Evolutionary conservation across 2,797 vertebrate species (phyloP), one percentile per base, ranked within the genome.

Genomic region (Micromesistius poutassou): DNA sequence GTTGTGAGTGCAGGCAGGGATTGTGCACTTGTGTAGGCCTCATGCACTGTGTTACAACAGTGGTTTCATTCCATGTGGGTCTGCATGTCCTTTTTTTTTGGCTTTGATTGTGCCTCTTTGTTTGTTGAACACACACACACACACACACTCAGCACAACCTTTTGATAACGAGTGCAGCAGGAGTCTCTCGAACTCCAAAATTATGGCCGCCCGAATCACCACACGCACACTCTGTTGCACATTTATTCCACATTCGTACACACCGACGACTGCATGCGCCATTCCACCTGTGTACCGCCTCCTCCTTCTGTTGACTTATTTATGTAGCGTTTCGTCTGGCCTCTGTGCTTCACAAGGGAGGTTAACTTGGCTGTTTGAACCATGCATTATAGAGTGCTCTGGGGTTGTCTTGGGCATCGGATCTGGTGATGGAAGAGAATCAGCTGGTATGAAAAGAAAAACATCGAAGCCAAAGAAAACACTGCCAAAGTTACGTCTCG

Each of bases 161-260:
- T 85, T 87, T 80, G 83, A 85, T 73, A 78, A 79, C 30, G 78
- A 4, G 38, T 74, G 76, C 83, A 84, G 84, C 74, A 38, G 76
- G 62, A 77, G 79, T 73, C 79, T 46, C 76, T 80, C 79, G n/a
- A 76, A 70, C 77, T 55, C 77, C 86, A 76, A 9, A 71, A 80
- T 13, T 46, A 78, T 50, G 79, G 79, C 74, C 68, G 76, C 50
- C 72, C 42, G 74, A 75, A 55, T 8, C n/a, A 30, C 31, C 16
- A 70, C 66, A 25, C 62, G 40, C 8, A 46, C 31, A 75, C 73
- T 30, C 66, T 68, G 8, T 25, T 70, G 66, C 66, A 30, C 66
- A 30, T 30, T 30, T 30, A 12, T 55, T 55, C 46, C 70, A 30
- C 73, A 31, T 14, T 14, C 46, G 25, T 16, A n/a, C 46, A 10